Conservation (phyloP, 2,888 invertebrate species). For the Macrosiphum euphorbiae region DNA sequence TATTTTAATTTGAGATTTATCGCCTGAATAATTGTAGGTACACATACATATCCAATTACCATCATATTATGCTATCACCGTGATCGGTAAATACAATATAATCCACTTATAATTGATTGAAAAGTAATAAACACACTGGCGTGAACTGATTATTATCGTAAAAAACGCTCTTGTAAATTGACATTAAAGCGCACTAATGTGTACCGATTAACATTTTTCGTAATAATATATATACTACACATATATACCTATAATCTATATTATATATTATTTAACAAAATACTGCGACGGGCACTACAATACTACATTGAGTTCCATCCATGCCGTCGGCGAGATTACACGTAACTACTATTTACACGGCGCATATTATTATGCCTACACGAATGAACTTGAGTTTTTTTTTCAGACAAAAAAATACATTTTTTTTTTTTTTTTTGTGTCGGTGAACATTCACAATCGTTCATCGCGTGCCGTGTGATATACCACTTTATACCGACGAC, state of each 20-base stretch:
- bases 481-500: not conserved
- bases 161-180: slow-evolving; percentile 30
- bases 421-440: not conserved
- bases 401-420: not conserved
- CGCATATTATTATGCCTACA: not conserved
- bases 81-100: slow-evolving; percentile 24
- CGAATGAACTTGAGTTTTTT: not conserved
- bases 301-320: not conserved
- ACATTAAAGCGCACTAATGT: not conserved
- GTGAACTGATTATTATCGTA: not conserved
- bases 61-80: not conserved
- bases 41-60: slow-evolving; percentile 25
- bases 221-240: not conserved
- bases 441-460: not conserved
- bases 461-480: not conserved
- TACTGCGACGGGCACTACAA: not conserved
- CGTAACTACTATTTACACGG: not conserved
- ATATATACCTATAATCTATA: not conserved
- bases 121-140: not conserved
- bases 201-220: not conserved
- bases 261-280: not conserved
- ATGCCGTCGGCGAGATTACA: not conserved
- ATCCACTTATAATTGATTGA: slow-evolving; percentile 43
- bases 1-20: slow-evolving; percentile 37
- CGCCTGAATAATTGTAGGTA: slow-evolving; percentile 4